A percentile compares a stretch with the other conserved stretches of the same genome.
Conservation (phyloP, 2,113 vertebrate species). For the Eonycteris spelaea region DNA sequence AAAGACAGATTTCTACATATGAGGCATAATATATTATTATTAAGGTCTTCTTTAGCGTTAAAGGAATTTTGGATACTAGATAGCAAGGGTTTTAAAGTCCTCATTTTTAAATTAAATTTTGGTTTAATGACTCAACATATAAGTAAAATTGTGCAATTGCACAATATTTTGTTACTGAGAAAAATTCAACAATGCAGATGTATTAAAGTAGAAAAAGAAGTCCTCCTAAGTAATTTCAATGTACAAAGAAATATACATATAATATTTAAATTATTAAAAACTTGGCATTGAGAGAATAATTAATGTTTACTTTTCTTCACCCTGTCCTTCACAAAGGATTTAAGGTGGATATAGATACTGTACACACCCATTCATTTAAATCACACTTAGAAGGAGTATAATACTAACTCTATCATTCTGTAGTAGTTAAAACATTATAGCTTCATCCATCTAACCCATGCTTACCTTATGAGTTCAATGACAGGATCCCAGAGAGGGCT, state of each 20-base stretch:
- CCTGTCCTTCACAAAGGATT: background rate
- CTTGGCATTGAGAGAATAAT: background rate
- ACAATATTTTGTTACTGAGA: background rate
- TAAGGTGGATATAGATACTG: background rate
- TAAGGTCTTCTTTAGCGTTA: background rate
- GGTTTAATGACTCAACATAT: background rate
- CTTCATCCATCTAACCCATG: slow-evolving; percentile 13
- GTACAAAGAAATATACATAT: background rate
- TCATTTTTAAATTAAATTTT: slow-evolving; percentile 26
- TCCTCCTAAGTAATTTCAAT: background rate
- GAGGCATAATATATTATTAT: background rate
- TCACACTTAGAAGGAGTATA: background rate
- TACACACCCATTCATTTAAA: background rate
- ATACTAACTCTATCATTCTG: background rate
- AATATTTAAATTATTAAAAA: background rate
- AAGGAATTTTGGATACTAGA: background rate
- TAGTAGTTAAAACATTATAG: background rate
- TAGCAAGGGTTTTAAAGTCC: background rate
- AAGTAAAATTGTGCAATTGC: background rate
- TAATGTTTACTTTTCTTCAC: background rate
- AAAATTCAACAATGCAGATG: background rate
- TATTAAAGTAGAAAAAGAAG: background rate
- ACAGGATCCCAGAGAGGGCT: slow-evolving; percentile 94
- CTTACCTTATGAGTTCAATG: slow-evolving; percentile 95
- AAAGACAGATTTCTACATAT: background rate